These are phyloP conservation scores for Lithosia quadra DNA, from an alignment of 2,888 invertebrate genomes.

Conservation along the genomic window DNA sequence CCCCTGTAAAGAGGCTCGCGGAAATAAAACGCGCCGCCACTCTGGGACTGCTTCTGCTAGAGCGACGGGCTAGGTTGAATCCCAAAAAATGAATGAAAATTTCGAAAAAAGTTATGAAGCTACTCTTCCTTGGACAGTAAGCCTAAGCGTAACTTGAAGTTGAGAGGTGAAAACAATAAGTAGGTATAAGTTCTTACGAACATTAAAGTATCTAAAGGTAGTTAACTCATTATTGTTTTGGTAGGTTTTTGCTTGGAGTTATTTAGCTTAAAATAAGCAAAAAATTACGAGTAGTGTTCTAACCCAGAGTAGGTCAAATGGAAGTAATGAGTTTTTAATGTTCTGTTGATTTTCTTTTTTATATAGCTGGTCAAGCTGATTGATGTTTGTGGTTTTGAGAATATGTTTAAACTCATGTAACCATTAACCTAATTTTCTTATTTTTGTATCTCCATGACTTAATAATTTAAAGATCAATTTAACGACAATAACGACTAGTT, in stretches of 20 bases:
- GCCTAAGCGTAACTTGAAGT: too few relatives aligned
- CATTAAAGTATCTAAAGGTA: background rate
- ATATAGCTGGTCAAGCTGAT: background rate
- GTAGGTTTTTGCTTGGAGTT: background rate
- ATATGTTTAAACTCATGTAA: background rate
- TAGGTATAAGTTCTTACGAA: background rate
- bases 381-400: background rate
- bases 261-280: background rate
- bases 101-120: too few relatives aligned
- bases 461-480: background rate
- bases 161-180: too few relatives aligned
- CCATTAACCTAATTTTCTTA: background rate
- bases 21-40: too few relatives aligned
- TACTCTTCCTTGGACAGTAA: too few relatives aligned
- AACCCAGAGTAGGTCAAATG: background rate
- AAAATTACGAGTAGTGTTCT: background rate
- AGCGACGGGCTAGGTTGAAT: too few relatives aligned
- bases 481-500: background rate
- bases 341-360: constrained; percentile 2
- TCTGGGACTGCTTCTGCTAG: too few relatives aligned
- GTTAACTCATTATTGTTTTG: background rate
- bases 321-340: background rate
- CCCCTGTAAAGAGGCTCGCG: too few relatives aligned
- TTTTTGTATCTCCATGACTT: background rate
- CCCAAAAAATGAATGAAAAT: too few relatives aligned